Percentiles rank a stretch among this genome's conserved stretches.
Evolutionary conservation across 2,113 vertebrate genomes (phyloP).

Genomic region (Ammodytes marinus): DNA sequence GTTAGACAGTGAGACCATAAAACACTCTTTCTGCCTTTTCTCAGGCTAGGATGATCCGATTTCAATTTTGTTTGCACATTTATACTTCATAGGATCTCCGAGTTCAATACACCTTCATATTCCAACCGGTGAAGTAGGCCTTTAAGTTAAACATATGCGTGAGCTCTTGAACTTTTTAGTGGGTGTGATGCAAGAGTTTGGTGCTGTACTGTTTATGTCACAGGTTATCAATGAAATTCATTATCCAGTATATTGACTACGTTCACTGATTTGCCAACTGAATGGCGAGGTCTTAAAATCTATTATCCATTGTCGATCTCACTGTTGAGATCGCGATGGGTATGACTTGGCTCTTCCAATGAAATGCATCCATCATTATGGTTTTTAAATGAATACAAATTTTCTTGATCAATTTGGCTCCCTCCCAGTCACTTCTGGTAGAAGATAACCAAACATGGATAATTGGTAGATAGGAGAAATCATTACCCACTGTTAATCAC

Average conservation of each 20-base stretch:
- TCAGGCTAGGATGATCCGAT: too few species aligned
- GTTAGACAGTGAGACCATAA: too few species aligned
- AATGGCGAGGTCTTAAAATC: slow-evolving; percentile 52
- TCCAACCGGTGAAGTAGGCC: too few species aligned
- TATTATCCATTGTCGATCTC: slow-evolving; percentile 63
- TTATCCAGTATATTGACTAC: slow-evolving; percentile 46
- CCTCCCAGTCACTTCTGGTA: slow-evolving; percentile 66
- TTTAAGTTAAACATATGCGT: slow-evolving; percentile 35
- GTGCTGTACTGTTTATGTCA: slow-evolving; percentile 26
- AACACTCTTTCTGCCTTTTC: too few species aligned
- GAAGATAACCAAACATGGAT: slow-evolving; percentile 75
- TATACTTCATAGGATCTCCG: too few species aligned
- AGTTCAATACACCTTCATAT: too few species aligned
- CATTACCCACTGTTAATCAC: slow-evolving; percentile 73
- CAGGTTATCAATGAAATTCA: slow-evolving; percentile 50
- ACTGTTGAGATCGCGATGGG: slow-evolving; percentile 48
- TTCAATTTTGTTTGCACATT: too few species aligned
- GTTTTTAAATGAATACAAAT: slow-evolving; percentile 62
- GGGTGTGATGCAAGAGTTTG: slow-evolving; percentile 28
- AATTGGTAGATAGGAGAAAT: slow-evolving; percentile 72
- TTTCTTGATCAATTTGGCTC: slow-evolving; percentile 64
- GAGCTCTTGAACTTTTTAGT: slow-evolving; percentile 55
- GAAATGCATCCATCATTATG: slow-evolving; percentile 56
- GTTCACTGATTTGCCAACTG: slow-evolving; percentile 51
- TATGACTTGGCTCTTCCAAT: slow-evolving; percentile 55